Evolutionary conservation across 2,113 vertebrate species (phyloP), one percentile per base, ranked within the genome.

Genomic region (Scortum barcoo): DNA sequence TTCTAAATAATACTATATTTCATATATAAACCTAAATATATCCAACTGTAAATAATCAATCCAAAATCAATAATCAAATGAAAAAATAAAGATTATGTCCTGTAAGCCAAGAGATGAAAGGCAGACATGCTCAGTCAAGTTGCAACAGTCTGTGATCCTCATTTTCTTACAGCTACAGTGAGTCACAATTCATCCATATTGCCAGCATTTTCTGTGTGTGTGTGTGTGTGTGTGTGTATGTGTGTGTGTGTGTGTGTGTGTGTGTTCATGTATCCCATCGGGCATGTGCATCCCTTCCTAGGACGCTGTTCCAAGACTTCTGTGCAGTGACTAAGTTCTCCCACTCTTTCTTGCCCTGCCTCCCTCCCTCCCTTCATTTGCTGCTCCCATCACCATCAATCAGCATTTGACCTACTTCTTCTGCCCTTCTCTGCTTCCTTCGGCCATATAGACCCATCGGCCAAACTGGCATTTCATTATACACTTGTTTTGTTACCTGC

Each of bases 331-430:
- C 82, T 83, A 83, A 86, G 76, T 83, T 77, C 72, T 90, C 83
- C 73, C 58, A 76, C 69, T 84, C 75, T 36, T 48, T 76, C 36
- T 88, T 78, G 38, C 38, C 44, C 42, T 51, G 42, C 53, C 36
- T 79, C 56, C 36, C n/a, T 79, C 56, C 36, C n/a, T 83, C 40
- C 68, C 57, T 85, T 87, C 56, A 81, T 86, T 85, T 58, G 77
- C 42, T 19, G 69, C 74, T 72, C 60, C 46, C 84, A 79, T 68
- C 71, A 73, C 58, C 48, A 83, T 86, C 76, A 87, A 83, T 86
- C 78, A 88, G 84, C 84, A 50, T 76, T 73, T 84, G 87, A 91
- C 89, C 90, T 67, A 91, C 74, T 85, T 91, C 88, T 30, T 38
- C 44, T 38, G 30, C 71, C 66, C 22, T 13, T 24, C 46, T 72